These are phyloP conservation scores for Zapus hudsonius DNA, from an alignment of 2,113 vertebrate species.

Conservation along the genomic window DNA sequence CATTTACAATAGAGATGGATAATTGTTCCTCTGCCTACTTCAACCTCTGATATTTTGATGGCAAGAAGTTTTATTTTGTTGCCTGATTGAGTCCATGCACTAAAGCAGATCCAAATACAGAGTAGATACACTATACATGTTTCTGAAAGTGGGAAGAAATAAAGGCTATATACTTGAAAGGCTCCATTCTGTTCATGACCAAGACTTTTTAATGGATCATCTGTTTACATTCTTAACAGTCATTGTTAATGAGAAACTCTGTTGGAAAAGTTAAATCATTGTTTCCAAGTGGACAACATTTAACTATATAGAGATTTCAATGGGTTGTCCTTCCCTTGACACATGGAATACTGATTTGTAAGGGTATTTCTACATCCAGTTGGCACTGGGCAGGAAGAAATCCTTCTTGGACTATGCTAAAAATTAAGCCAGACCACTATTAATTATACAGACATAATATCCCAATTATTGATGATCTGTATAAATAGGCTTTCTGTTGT, in stretches of 20 bases:
- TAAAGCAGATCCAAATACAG: background rate
- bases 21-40: background rate
- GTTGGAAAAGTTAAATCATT: conserved; percentile 35
- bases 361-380: background rate
- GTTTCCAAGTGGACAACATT: background rate
- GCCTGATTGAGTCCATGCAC: background rate
- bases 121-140: conserved; percentile 16
- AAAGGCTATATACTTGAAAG: conserved; percentile 27
- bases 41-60: background rate
- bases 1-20: background rate
- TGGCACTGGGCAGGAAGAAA: background rate
- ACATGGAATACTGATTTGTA: background rate
- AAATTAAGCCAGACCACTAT: background rate
- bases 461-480: background rate
- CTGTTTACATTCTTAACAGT: background rate
- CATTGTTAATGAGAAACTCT: background rate
- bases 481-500: background rate
- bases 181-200: background rate
- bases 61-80: conserved; percentile 18
- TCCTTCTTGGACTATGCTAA: background rate
- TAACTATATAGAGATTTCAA: background rate
- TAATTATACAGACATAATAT: background rate
- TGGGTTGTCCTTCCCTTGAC: background rate
- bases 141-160: background rate
- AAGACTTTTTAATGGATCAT: background rate